Base-by-base conservation (phyloP, 2,113 vertebrate species). In the Acanthisitta chloris region DNA sequence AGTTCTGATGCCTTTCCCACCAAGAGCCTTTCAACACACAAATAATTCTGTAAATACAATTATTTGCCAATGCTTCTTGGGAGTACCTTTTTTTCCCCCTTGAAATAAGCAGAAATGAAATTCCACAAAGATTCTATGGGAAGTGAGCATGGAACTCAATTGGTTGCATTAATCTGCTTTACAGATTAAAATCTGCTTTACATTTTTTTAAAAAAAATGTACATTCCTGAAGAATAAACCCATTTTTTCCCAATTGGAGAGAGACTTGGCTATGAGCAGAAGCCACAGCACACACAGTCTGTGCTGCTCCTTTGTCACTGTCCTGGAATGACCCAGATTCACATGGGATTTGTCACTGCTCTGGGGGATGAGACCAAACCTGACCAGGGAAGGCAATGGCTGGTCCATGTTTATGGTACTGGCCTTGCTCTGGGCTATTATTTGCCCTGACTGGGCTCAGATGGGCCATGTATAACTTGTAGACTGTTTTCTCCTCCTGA, bases 331-430 rank as follows among this genome's bases (percentile, higher is more conserved):
- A 93, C 92, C 96, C 86, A 64, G 43, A 81, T 82, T 82, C 96
- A 33, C 74, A 19, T 0, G 14, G 81, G 87, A 89, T 81, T 94
- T 93, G 65, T 34, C 88, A 59, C 52, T 13, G 1, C 42, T 71
- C 57, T 10, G 25, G 3, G 73, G 34, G 65, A 62, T 3, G 21
- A 81, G 69, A 83, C 49, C 31, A 43, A 81, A 40, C 24, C 6
- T 0, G 0, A 42, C 8, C 36, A 19, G 87, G 49, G 33, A 52
- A 61, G 20, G 58, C 67, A 72, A 18, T 23, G 66, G 38, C 51
- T 0, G 0, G 8, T 3, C 38, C 42, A 28, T 1, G 0, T 2
- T 74, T 45, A 12, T 0, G 12, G 55, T 5, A 4, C 51, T 74
- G 77, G n/a, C 51, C 33, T 61, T 3, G 3, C 42, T 14, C 46